Base-by-base conservation (phyloP, 2,888 invertebrate species). In the Lapara coniferarum region DNA sequence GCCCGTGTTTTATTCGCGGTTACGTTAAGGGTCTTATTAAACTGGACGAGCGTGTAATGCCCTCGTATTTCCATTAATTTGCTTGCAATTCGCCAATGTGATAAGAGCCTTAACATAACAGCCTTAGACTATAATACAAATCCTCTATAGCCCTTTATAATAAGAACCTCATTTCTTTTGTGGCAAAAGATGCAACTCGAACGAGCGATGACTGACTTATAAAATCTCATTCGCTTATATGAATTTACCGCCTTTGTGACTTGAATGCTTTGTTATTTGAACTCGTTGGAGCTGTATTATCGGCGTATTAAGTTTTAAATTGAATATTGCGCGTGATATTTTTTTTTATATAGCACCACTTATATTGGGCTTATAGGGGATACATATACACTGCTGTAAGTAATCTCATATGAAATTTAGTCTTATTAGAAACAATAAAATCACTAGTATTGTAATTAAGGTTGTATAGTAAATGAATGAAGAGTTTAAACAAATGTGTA, bases 351-450 rank as follows among this genome's bases (percentile, higher is more conserved):
- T 55, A 37, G 37, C 37, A 37, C 37, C 37, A 37, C 37, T 37
- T 37, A 37, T 16, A 49, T 49, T 13, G 63, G 49, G 46, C 63
- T 44, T 59, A 59, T 59, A 59, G 46, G 16, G 56, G 63, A 19
- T 63, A 19, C 16, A 19, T 5, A 46, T 10, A n/a, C 2, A 25
- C 25, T 25, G 25, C 25, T 49, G 12, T 49, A 14, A 63, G 19
- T 19, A 59, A 19, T 46, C 19, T 49, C 19, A 63, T 13, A 13
- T 63, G 2, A 63, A 19, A 63, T 63, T 63, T 12, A 49, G 49
- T 49, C 12, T 19, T 3, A 16, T 63, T 49, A 49, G 19, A 19
- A 46, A 46, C 10, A 19, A 6, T 63, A 16, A 63, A 49, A 37
- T 37, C 37, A 6, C 5, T 37, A 7, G 8, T 37, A 37, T 37